A percentile compares a stretch with the other conserved stretches of the same genome.
Conservation (phyloP, 2,113 vertebrate genomes). For the Cygnus atratus region DNA sequence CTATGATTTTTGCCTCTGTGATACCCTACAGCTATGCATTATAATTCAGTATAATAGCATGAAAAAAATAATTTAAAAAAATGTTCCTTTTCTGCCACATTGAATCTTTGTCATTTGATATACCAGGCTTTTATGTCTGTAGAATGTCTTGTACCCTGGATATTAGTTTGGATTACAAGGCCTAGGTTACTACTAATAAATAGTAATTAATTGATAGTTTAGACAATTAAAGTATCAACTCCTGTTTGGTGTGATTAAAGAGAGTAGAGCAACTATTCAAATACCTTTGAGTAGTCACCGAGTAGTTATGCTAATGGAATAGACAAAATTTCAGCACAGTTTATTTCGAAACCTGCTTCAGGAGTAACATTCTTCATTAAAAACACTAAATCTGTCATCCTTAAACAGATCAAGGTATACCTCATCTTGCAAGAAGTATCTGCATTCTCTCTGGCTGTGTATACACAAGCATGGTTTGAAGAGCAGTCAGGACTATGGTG, state of each 20-base stretch:
- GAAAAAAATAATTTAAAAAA: not conserved
- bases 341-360: not conserved
- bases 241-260: not conserved
- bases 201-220: not conserved
- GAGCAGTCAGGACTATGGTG: fast-evolving
- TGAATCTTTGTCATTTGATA: not conserved
- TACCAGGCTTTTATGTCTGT: not conserved
- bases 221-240: not conserved
- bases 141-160: not conserved
- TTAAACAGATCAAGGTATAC: not conserved
- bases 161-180: not conserved
- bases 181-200: not conserved
- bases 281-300: not conserved
- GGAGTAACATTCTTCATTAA: not conserved
- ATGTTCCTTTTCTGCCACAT: not conserved
- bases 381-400: not conserved
- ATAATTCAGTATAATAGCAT: not conserved
- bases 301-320: not conserved
- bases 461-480: not conserved
- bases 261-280: not conserved
- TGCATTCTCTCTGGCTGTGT: not conserved
- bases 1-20: not conserved
- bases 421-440: not conserved
- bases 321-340: not conserved
- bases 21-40: not conserved